Evolutionary conservation across 2,888 invertebrate species (phyloP).

Genomic region (Tachina grossa): DNA sequence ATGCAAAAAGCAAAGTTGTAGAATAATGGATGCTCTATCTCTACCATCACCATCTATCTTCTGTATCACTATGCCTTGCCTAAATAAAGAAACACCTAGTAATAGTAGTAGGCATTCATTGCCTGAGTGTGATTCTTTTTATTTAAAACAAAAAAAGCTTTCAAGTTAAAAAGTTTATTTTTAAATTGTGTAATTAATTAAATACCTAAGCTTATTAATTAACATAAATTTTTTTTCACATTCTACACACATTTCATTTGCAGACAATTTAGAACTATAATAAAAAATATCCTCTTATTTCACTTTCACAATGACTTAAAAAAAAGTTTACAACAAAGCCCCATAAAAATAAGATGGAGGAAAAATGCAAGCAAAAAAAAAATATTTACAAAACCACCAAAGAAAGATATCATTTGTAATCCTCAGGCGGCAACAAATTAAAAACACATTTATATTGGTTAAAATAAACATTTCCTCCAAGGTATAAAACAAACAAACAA

Average conservation of each 20-base stretch:
- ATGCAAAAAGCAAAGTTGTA: no score
- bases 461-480: conserved; percentile 76
- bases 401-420: conserved; percentile 77
- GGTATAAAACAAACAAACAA: conserved; percentile 72
- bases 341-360: conserved; percentile 25
- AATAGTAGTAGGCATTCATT: no score
- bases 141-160: neutral
- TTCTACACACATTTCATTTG: conserved; percentile 40
- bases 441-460: conserved; percentile 82
- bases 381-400: conserved; percentile 51
- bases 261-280: conserved; percentile 18
- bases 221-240: conserved; percentile 22
- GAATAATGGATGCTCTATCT: no score
- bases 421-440: conserved; percentile 80
- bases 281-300: neutral
- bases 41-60: no score
- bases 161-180: neutral
- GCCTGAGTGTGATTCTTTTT: no score
- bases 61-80: no score
- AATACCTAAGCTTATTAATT: conserved; percentile 15
- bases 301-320: conserved; percentile 1
- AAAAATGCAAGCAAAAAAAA: conserved; percentile 20
- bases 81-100: no score
- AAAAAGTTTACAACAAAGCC: neutral
- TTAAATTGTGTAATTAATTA: conserved; percentile 19